Percentiles rank a stretch among this genome's conserved stretches.
Conservation (phyloP, 2,888 invertebrate species). For the Hipparchia semele region DNA sequence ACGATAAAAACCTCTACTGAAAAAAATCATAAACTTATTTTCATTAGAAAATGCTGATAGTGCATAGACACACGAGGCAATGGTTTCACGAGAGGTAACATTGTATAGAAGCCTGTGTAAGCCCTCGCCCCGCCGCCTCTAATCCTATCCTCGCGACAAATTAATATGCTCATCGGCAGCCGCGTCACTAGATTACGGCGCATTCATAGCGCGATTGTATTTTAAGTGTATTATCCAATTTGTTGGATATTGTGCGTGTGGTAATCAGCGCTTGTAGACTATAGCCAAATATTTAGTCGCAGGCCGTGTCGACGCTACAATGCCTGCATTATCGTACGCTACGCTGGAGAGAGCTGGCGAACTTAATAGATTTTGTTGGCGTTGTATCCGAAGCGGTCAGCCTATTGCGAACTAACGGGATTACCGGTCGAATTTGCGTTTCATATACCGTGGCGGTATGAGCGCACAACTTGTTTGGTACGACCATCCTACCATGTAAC, state of each 20-base stretch:
- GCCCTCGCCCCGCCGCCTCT: slow-evolving; percentile 49
- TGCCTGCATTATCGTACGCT: slow-evolving; percentile 70
- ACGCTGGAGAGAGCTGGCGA: slow-evolving; percentile 71
- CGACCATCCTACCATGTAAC: slow-evolving; percentile 30
- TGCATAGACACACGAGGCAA: not conserved
- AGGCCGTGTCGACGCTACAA: slow-evolving; percentile 61
- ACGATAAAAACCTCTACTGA: not conserved
- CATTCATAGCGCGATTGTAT: slow-evolving; percentile 83
- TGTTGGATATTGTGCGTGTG: slow-evolving; percentile 83
- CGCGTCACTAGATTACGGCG: slow-evolving; percentile 79
- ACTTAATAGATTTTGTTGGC: slow-evolving; percentile 80
- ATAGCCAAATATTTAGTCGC: slow-evolving; percentile 67
- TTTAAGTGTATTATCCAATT: slow-evolving; percentile 87
- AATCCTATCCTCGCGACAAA: slow-evolving; percentile 80
- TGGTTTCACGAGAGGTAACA: slow-evolving; percentile 1
- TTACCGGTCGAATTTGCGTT: slow-evolving; percentile 73
- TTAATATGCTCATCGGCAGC: slow-evolving; percentile 82
- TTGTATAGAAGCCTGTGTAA: slow-evolving; percentile 55
- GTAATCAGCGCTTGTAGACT: slow-evolving; percentile 74
- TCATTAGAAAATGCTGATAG: not conserved
- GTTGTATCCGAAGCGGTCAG: slow-evolving; percentile 66
- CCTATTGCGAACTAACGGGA: slow-evolving; percentile 75
- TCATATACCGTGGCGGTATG: slow-evolving; percentile 59
- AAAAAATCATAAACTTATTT: not conserved
- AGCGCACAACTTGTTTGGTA: slow-evolving; percentile 53